These are phyloP conservation scores for Pempheris klunzingeri DNA, from an alignment of 2,797 vertebrate genomes.

Conservation along the genomic window DNA sequence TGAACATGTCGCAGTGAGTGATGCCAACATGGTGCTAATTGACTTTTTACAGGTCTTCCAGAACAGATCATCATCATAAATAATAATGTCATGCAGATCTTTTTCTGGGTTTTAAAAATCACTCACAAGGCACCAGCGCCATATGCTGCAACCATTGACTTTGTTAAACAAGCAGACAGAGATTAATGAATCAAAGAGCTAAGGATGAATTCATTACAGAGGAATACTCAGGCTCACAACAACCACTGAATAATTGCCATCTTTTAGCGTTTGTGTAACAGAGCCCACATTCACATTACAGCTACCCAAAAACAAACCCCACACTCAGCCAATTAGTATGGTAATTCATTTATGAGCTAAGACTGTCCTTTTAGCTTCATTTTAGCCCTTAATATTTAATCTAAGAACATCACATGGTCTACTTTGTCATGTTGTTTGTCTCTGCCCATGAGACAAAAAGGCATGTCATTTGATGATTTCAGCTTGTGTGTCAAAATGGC, in stretches of 20 bases:
- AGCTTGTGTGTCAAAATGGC: conserved; percentile 35
- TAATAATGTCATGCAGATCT: conserved; percentile 49
- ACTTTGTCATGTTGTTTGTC: conserved; percentile 38
- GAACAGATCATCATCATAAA: conserved; percentile 55
- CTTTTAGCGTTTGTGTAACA: conserved; percentile 66
- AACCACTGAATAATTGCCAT: conserved; percentile 66
- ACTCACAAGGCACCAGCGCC: conserved; percentile 38
- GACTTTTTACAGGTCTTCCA: conserved; percentile 43
- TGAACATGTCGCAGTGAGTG: conserved; percentile 37
- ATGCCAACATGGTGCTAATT: conserved; percentile 47
- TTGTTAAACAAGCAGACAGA: conserved; percentile 70
- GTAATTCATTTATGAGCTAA: conserved; percentile 64
- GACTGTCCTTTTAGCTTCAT: conserved; percentile 49
- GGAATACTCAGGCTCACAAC: conserved; percentile 64
- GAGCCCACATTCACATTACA: conserved; percentile 48
- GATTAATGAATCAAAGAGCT: conserved; percentile 73
- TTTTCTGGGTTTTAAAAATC: conserved; percentile 54
- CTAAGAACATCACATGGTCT: conserved; percentile 33
- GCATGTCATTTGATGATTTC: conserved; percentile 52
- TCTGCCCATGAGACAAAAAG: conserved; percentile 38
- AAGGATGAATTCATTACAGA: conserved; percentile 68
- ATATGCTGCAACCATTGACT: conserved; percentile 51
- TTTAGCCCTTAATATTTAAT: conserved; percentile 42
- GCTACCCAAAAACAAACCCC: conserved; percentile 59
- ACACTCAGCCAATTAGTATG: conserved; percentile 59